These are phyloP conservation scores for Triplophysa siluroides DNA, from an alignment of 2,113 vertebrate genomes.

Conservation along the genomic window DNA sequence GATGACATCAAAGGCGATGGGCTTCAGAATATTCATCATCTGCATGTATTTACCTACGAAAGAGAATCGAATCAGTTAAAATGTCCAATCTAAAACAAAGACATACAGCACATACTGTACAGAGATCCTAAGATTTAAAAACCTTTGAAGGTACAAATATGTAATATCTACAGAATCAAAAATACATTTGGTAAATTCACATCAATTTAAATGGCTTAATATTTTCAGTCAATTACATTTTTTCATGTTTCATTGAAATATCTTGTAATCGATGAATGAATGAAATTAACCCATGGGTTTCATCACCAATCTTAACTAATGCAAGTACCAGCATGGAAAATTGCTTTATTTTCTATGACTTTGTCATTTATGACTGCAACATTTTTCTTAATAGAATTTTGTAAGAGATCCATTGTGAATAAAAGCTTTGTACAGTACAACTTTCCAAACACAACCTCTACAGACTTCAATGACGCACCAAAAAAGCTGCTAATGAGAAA, in stretches of 20 bases:
- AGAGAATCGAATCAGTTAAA: background rate
- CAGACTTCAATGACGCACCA: too few species aligned
- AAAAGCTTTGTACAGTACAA: too few species aligned
- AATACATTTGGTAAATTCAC: background rate
- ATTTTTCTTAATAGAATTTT: too few species aligned
- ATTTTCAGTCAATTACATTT: background rate
- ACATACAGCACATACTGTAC: background rate
- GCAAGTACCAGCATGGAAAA: background rate
- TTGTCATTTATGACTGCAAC: too few species aligned
- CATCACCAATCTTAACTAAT: background rate
- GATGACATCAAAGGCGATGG: slow-evolving; percentile 98
- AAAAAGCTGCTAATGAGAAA: too few species aligned
- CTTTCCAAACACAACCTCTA: too few species aligned
- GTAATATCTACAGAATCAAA: background rate
- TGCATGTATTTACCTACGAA: slow-evolving; percentile 95
- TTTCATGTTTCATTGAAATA: too few species aligned
- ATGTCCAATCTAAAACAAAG: background rate
- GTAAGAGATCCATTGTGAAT: too few species aligned
- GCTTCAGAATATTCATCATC: slow-evolving; percentile 99
- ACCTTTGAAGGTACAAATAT: background rate
- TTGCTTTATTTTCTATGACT: too few species aligned
- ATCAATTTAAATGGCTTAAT: background rate
- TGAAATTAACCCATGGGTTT: background rate
- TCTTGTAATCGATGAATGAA: background rate
- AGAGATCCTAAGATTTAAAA: slow-evolving; percentile 1